Evolutionary conservation across 2,797 vertebrate species (phyloP).

Genomic region (Emydoidea blandingii): DNA sequence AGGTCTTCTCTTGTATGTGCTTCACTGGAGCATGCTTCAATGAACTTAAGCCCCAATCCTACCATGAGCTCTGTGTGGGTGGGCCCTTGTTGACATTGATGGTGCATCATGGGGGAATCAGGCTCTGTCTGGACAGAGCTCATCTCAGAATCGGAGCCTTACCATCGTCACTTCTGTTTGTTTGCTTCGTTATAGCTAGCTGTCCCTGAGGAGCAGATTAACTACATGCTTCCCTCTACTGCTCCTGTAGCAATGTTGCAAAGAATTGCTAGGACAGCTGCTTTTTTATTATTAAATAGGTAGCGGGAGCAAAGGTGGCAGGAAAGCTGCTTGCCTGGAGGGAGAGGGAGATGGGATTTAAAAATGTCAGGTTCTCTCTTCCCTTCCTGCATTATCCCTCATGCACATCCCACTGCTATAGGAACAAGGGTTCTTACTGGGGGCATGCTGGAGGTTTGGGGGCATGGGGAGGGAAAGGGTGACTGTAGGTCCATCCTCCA

Average conservation of each 20-base stretch:
- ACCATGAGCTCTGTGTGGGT: fast-evolving
- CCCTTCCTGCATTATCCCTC: not conserved
- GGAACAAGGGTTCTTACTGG: fast-evolving
- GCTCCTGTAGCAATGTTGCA: not conserved
- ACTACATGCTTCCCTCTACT: not conserved
- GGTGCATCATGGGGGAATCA: not conserved
- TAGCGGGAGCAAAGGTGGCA: constrained; percentile 15
- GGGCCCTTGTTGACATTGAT: not conserved
- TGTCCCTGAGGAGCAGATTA: constrained; percentile 32
- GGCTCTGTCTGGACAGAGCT: not conserved
- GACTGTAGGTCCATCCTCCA: not conserved
- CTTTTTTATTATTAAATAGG: constrained; percentile 1
- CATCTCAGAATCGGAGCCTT: not conserved
- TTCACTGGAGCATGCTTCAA: not conserved
- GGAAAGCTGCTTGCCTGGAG: not conserved
- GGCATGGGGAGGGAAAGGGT: not conserved
- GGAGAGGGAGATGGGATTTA: constrained; percentile 9
- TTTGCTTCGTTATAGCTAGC: constrained; percentile 53
- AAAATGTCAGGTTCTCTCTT: constrained; percentile 41
- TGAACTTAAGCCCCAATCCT: not conserved
- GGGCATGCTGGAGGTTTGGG: not conserved
- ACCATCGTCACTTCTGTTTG: not conserved
- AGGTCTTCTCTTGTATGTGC: not conserved
- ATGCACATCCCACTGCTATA: not conserved
- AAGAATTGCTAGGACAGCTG: constrained; percentile 33